phyloP scores from a whole-genome alignment of 2,888 invertebrate genomes.

The Drepana falcataria region DNA sequence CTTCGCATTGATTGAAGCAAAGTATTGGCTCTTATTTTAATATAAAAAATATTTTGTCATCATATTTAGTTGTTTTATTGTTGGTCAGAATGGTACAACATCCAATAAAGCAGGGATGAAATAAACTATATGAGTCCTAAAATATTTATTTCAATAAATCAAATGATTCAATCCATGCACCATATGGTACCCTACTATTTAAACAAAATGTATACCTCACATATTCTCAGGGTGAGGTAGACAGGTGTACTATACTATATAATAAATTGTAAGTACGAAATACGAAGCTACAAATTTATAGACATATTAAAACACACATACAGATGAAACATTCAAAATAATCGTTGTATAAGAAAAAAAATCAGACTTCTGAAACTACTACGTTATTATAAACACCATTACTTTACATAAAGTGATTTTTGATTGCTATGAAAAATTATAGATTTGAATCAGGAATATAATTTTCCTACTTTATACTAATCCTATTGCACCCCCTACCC shows the following conservation, averaged over 20 bases:
- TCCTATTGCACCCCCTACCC: too few relatives aligned
- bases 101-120: neutral
- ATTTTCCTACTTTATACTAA: too few relatives aligned
- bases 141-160: slow-evolving; percentile 59
- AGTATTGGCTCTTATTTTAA: neutral
- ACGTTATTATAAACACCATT: slow-evolving; percentile 15
- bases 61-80: too few relatives aligned
- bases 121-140: slow-evolving; percentile 38
- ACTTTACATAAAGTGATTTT: slow-evolving; percentile 7
- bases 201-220: slow-evolving; percentile 36
- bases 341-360: slow-evolving; percentile 22
- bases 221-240: slow-evolving; percentile 41
- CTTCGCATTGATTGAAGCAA: too few relatives aligned
- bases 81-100: too few relatives aligned
- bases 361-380: slow-evolving; percentile 23
- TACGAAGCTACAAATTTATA: slow-evolving; percentile 30
- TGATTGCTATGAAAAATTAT: neutral
- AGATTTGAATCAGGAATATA: neutral
- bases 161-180: slow-evolving; percentile 59
- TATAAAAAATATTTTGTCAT: neutral
- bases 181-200: slow-evolving; percentile 44
- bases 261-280: slow-evolving; percentile 39
- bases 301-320: slow-evolving; percentile 17
- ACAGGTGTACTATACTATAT: slow-evolving; percentile 34
- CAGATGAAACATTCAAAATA: slow-evolving; percentile 13